Evolutionary conservation across 2,113 vertebrate genomes (phyloP), one percentile per base, ranked within the genome.

Genomic region (Astur gentilis): DNA sequence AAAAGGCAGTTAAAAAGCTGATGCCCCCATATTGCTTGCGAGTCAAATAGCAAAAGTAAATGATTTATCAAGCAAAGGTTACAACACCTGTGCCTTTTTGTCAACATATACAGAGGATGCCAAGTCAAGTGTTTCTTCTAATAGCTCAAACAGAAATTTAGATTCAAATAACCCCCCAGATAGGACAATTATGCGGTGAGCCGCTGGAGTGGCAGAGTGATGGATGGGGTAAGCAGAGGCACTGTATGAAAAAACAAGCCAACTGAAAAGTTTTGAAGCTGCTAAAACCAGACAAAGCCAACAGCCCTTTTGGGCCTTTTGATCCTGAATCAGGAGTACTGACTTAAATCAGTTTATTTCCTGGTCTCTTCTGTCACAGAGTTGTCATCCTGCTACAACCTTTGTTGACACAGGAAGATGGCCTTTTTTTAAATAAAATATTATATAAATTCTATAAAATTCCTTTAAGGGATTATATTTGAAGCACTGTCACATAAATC

Each of bases 1-100:
- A 96, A 96, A 91, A 97, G 80, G 93, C 78, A 93, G 91, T 89
- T 95, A 91, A 95, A 97, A 96, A 96, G 91, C 94, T 36, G 79
- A 96, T 95, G 96, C 71, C 87, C 87, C 93, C 90, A 70, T 93
- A 73, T 26, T 90, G 90, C 93, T 88, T 79, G 67, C 71, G 19
- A 97, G 97, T 95, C 91, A 87, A 96, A 96, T 94, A 96, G 95
- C 97, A 96, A 97, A 97, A 97, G 95, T 95, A 97, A 97, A 97
- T 98, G 98, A 98, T 98, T 97, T 98, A 98, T 96, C 97, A 97
- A 97, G 97, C 92, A 95, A 96, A 97, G 96, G 97, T 97, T 97
- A 97, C 87, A 93, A 91, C 97, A 98, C 96, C 97, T 98, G 97
- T 97, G 96, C 93, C 95, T 98, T 98, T 98, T 95, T 97, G 97